Conservation (phyloP, 2,888 invertebrate genomes). For the Parnassius mnemosyne region DNA sequence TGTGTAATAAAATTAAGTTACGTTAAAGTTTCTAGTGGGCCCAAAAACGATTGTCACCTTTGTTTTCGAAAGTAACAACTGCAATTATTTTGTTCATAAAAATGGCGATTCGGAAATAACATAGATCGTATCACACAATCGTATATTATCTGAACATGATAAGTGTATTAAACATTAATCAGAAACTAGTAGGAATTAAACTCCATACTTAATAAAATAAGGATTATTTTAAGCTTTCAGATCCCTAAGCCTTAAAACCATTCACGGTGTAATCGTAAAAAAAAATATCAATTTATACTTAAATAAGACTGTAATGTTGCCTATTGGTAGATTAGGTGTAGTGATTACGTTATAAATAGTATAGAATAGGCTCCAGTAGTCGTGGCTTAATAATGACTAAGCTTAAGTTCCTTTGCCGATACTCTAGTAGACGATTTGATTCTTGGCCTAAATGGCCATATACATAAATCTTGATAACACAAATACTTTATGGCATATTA, state of each 20-base stretch:
- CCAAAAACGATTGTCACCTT: too few species aligned
- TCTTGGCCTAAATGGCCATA: not conserved
- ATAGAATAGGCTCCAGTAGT: conserved; percentile 14
- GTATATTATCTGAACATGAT: too few species aligned
- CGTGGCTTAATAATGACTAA: not conserved
- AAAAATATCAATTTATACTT: conserved; percentile 28
- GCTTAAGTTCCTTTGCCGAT: not conserved
- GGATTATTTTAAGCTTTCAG: not conserved
- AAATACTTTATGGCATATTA: too few species aligned
- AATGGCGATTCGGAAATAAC: too few species aligned
- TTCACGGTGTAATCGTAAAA: not conserved
- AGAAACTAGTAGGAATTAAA: too few species aligned
- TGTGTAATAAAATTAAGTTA: too few species aligned
- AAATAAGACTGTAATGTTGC: conserved; percentile 49
- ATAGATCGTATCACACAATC: too few species aligned
- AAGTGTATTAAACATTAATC: too few species aligned
- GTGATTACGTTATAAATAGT: conserved; percentile 29
- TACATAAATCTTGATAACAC: not conserved
- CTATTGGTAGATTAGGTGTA: conserved; percentile 38
- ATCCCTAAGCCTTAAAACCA: not conserved
- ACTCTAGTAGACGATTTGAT: not conserved
- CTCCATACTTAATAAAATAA: too few species aligned
- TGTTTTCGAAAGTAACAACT: too few species aligned
- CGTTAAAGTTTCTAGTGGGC: too few species aligned
- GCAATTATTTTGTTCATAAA: too few species aligned